phyloP scores from a whole-genome alignment of 53 echinoderm and acorn worm species.

The Crossaster papposus region DNA sequence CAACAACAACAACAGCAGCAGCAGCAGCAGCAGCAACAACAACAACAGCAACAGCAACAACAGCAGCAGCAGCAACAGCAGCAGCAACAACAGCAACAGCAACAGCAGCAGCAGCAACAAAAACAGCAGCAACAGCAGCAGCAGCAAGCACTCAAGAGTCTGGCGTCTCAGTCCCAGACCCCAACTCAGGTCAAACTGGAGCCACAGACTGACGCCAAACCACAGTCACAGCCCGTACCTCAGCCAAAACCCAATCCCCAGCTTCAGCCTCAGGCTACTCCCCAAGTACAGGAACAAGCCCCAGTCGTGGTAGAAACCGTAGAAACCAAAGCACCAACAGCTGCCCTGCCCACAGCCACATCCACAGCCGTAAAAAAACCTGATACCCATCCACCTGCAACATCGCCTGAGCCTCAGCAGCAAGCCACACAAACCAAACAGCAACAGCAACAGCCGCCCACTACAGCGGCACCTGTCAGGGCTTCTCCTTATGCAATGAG shows the following conservation, averaged over 20 bases:
- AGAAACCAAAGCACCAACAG: constrained; percentile 35
- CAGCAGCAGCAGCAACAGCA: constrained; percentile 16
- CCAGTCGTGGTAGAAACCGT: constrained; percentile 41
- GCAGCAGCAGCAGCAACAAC: constrained; percentile 44
- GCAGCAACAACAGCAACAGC: constrained; percentile 21
- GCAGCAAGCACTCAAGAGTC: constrained; percentile 33
- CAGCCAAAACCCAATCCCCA: too few species aligned
- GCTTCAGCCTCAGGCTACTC: constrained; percentile 6
- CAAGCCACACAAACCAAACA: constrained; percentile 16
- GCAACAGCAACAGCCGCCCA: constrained; percentile 21
- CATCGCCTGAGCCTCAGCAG: constrained; percentile 59
- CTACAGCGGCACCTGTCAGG: constrained; percentile 59
- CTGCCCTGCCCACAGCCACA: constrained; percentile 22
- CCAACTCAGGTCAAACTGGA: neutral
- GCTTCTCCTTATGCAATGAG: constrained; percentile 96
- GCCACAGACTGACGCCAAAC: constrained; percentile 29
- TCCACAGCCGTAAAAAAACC: constrained; percentile 24
- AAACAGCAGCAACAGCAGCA: constrained; percentile 5
- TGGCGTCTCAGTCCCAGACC: constrained; percentile 9
- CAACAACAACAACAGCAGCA: constrained; percentile 9
- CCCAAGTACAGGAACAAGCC: constrained; percentile 27
- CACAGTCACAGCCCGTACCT: neutral
- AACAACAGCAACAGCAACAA: constrained; percentile 44
- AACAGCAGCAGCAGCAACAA: constrained; percentile 19
- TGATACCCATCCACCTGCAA: constrained; percentile 28